Base-by-base conservation (phyloP, 1,140 invertebrate species). In the Cyclina sinensis region DNA sequence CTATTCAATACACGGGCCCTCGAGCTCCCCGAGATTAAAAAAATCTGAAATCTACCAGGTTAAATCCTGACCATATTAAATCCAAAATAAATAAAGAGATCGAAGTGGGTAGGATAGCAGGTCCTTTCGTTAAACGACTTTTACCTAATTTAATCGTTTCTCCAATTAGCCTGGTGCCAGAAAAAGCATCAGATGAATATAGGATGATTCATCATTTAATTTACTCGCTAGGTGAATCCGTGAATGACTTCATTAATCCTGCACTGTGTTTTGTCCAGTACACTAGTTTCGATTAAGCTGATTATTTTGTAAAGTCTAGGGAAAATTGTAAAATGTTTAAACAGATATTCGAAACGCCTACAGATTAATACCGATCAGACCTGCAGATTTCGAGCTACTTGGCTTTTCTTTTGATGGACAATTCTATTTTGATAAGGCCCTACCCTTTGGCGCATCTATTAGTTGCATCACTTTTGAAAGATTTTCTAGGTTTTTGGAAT, bases 301-400 rank as follows among this genome's bases (percentile, higher is more conserved):
- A 11, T 24, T 21, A 62, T 24, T 9, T 62, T 0, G 74, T 91
- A 88, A 82, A 21, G 70, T 32, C 70, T 85, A 54, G 86, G 89
- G 7, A 16, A 57, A 39, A 59, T 43, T 27, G 27, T 74, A 90
- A 79, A 86, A 91, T 32, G 80, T 91, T 4, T n/a, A n/a, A n/a
- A n/a, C n/a, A n/a, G n/a, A n/a, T n/a, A n/a, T n/a, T n/a, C 21
- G 83, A 18, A 43, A 68, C 51, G 88, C 88, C 27, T 90, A 88
- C 43, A 80, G 74, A 21, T 39, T 80, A 3, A 18, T 90, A 51
- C 84, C 86, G 83, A 35, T 68, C 0, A n/a, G 18, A 9, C 35
- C 57, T 65, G 65, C 16, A 14, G 46, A 62, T 35, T 78, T 73
- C 46, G 84, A 82, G 2, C 30, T 65, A 57, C 80, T 86, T 16